Conservation (phyloP, 1,140 invertebrate species). For the Dolichoris vasculosae region DNA sequence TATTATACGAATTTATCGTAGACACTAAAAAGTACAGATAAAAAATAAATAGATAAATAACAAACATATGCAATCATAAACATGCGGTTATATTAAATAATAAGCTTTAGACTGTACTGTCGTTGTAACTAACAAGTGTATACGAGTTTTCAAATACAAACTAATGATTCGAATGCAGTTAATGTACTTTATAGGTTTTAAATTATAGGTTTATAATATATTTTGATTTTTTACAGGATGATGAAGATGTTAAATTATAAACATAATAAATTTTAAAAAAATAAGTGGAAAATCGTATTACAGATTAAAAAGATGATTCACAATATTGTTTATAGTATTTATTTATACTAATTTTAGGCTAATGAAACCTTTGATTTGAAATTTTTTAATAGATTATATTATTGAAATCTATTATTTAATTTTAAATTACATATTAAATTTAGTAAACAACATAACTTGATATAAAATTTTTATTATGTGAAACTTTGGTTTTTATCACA, state of each 20-base stretch:
- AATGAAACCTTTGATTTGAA: too few relatives aligned
- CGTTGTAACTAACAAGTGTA: slow-evolving; percentile 73
- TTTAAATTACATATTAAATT: too few relatives aligned
- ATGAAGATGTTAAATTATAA: slow-evolving; percentile 1
- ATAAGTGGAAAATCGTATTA: not conserved
- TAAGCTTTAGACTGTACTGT: slow-evolving; percentile 69
- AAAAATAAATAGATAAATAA: slow-evolving; percentile 57
- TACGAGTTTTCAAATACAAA: slow-evolving; percentile 76
- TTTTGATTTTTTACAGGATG: slow-evolving; percentile 1
- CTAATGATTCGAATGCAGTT: slow-evolving; percentile 46
- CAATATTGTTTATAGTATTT: not conserved
- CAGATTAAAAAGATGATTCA: not conserved
- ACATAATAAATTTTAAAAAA: not conserved
- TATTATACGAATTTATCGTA: slow-evolving; percentile 71
- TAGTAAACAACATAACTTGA: too few relatives aligned
- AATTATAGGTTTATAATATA: not conserved
- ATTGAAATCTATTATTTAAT: too few relatives aligned
- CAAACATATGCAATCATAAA: not conserved
- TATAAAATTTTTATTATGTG: too few relatives aligned
- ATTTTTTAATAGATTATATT: too few relatives aligned
- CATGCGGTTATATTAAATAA: slow-evolving; percentile 32
- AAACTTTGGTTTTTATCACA: too few relatives aligned
- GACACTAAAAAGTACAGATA: slow-evolving; percentile 57
- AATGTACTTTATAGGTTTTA: not conserved
- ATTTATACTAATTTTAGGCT: too few relatives aligned